Percentiles rank a stretch among this genome's conserved stretches.
Evolutionary conservation across 1,140 invertebrate genomes (phyloP).

Genomic region (Scylla paramamosain): DNA sequence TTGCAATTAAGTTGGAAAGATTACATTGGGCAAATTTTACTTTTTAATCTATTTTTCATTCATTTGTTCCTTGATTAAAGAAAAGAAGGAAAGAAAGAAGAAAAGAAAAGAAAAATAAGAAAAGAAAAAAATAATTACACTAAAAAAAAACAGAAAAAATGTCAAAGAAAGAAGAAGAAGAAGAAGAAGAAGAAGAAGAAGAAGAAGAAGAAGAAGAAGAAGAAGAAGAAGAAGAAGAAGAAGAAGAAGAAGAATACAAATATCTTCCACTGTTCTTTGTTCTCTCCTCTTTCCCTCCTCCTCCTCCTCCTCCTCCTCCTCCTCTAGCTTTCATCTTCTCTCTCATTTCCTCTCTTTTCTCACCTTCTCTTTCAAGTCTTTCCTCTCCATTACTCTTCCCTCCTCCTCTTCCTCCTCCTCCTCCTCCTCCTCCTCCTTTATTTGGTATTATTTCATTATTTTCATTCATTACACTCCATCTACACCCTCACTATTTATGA

Average conservation of each 20-base stretch:
- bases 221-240: too few relatives aligned
- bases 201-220: background rate
- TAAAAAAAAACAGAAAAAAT: background rate
- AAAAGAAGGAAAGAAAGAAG: background rate
- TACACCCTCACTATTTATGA: too few relatives aligned
- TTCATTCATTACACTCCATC: background rate
- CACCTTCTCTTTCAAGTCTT: background rate
- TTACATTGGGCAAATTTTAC: background rate
- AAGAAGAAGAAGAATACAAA: too few relatives aligned
- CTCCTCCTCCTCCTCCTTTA: too few relatives aligned
- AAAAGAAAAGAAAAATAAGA: background rate
- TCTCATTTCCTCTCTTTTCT: background rate
- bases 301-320: conserved; percentile 17
- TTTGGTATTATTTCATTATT: background rate
- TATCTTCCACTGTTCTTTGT: too few relatives aligned
- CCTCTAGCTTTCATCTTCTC: background rate
- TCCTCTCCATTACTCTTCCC: background rate
- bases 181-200: background rate
- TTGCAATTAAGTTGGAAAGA: conserved; percentile 4
- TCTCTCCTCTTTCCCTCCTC: background rate
- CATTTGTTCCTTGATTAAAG: background rate
- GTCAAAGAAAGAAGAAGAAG: background rate
- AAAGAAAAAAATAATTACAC: background rate
- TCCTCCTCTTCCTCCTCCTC: background rate
- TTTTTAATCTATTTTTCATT: background rate